Conservation (phyloP, 1,140 invertebrate species). For the Kradibia gibbosae region DNA sequence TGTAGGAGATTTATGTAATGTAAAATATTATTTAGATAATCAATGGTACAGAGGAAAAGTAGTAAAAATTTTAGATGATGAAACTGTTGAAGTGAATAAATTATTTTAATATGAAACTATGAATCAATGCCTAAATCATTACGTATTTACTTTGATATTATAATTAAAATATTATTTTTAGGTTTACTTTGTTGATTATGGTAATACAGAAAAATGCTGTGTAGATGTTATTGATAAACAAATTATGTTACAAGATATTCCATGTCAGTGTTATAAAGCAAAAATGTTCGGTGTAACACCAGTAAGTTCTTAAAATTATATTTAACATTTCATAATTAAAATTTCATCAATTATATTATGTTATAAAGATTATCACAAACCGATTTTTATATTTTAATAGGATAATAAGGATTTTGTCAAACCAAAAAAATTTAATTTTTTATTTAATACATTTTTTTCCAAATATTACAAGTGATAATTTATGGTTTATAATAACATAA, state of each 20-base stretch:
- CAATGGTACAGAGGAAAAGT: constrained; percentile 74
- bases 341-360: too few species aligned
- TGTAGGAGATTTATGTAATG: constrained; percentile 77
- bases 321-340: background rate
- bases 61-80: constrained; percentile 51
- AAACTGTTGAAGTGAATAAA: constrained; percentile 55
- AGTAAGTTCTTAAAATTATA: constrained; percentile 58
- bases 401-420: background rate
- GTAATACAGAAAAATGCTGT: constrained; percentile 71
- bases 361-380: too few species aligned
- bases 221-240: constrained; percentile 74
- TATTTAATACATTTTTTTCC: background rate
- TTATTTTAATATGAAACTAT: background rate
- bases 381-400: background rate
- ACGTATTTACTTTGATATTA: too few species aligned
- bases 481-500: too few species aligned
- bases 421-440: background rate
- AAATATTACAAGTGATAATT: background rate
- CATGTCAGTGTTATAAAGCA: constrained; percentile 70
- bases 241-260: constrained; percentile 75
- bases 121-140: too few species aligned
- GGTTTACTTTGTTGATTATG: constrained; percentile 74
- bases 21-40: constrained; percentile 75
- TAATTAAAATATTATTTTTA: constrained; percentile 35
- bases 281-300: constrained; percentile 64